A percentile compares a stretch with the other conserved stretches of the same genome.
phyloP scores from a whole-genome alignment of 2,888 invertebrate genomes.

The Lypha dubia region DNA sequence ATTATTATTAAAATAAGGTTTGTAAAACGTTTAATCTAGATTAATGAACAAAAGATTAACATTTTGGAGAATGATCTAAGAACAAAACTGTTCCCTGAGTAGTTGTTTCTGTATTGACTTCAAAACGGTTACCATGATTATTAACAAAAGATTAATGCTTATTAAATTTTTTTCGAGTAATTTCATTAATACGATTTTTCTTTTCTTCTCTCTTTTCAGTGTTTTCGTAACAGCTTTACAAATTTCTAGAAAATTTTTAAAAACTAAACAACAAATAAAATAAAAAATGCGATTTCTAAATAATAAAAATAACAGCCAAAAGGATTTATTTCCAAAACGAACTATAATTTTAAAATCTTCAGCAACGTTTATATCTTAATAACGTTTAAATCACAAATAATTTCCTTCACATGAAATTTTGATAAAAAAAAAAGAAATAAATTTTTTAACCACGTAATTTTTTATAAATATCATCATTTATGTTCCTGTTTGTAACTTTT shows the following conservation, averaged over 20 bases:
- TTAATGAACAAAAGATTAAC: too few species aligned
- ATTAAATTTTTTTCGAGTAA: background rate
- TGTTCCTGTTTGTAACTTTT: constrained; percentile 51
- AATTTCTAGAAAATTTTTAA: background rate
- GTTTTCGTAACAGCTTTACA: background rate
- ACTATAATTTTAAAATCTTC: constrained; percentile 46
- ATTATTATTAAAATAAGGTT: too few species aligned
- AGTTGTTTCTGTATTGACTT: too few species aligned
- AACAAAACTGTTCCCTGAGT: too few species aligned
- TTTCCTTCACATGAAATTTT: constrained; percentile 4
- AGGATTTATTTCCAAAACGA: constrained; percentile 49
- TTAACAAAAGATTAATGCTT: too few species aligned
- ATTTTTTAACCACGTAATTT: constrained; percentile 6
- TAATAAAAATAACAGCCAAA: constrained; percentile 16
- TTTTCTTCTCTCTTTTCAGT: constrained; percentile 42
- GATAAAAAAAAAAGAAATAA: background rate
- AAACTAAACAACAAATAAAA: background rate
- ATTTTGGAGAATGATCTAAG: too few species aligned
- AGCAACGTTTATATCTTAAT: background rate
- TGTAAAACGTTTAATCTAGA: too few species aligned
- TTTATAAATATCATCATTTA: constrained; percentile 48
- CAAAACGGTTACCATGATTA: too few species aligned
- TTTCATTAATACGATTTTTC: background rate
- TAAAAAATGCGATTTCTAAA: constrained; percentile 50
- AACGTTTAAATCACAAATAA: background rate